A percentile compares a stretch with the other conserved stretches of the same genome.
Conservation (phyloP, 1,140 invertebrate genomes). For the Drosophila equinoxialis region DNA sequence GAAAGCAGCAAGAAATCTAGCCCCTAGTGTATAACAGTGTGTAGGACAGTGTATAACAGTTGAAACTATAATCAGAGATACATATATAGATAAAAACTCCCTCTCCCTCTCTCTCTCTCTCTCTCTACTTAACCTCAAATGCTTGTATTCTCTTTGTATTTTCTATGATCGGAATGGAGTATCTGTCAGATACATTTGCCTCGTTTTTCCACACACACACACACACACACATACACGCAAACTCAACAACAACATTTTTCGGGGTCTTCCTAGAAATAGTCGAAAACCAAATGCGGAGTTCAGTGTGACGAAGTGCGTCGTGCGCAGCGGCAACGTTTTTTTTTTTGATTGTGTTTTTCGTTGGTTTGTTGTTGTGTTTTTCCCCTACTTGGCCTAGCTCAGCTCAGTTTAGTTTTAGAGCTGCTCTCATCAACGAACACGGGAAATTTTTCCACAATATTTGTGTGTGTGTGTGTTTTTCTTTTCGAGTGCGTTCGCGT, state of each 20-base stretch:
- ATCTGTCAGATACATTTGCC: conserved; percentile 67
- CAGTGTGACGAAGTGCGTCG: conserved; percentile 78
- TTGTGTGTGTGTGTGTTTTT: conserved; percentile 25
- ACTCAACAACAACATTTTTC: conserved; percentile 48
- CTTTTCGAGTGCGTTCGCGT: conserved; percentile 17
- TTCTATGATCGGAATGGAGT: conserved; percentile 56
- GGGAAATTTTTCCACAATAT: conserved; percentile 16
- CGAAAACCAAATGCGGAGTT: conserved; percentile 51
- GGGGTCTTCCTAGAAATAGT: conserved; percentile 81
- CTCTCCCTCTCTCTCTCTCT: conserved; percentile 1
- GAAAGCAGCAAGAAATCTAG: neutral
- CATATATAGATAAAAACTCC: neutral
- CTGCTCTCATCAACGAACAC: conserved; percentile 2
- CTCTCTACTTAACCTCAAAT: neutral
- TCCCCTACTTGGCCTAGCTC: conserved; percentile 3
- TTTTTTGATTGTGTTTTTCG: conserved; percentile 22
- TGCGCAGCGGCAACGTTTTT: conserved; percentile 79
- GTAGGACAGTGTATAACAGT: neutral
- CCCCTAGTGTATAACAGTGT: neutral
- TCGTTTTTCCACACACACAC: conserved; percentile 60
- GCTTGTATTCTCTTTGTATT: conserved; percentile 5
- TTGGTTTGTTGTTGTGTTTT: neutral
- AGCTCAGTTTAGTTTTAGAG: neutral
- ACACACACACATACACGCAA: conserved; percentile 16
- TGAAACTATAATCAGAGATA: neutral